phyloP scores from a whole-genome alignment of 2,888 invertebrate species.

The Sarcophaga subvicina region DNA sequence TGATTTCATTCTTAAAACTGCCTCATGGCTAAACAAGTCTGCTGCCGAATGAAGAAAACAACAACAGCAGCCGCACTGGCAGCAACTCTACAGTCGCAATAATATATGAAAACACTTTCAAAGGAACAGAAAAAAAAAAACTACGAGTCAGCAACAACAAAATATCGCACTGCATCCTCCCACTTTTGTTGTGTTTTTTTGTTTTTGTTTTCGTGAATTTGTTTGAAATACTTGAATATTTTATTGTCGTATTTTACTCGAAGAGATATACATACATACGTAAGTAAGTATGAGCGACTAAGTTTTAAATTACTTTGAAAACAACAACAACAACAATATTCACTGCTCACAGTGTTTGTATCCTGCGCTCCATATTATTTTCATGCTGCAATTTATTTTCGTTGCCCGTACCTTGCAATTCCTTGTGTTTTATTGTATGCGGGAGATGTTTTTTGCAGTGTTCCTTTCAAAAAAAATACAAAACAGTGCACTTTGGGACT shows the following conservation, averaged over 20 bases:
- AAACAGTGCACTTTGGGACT: slow-evolving; percentile 50
- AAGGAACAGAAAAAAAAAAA: slow-evolving; percentile 16
- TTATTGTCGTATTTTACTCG: slow-evolving; percentile 58
- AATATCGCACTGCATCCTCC: slow-evolving; percentile 80
- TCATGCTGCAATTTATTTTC: slow-evolving; percentile 65
- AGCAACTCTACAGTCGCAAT: slow-evolving; percentile 56
- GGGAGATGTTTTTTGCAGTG: slow-evolving; percentile 68
- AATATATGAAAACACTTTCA: slow-evolving; percentile 21
- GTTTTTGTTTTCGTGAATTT: slow-evolving; percentile 24
- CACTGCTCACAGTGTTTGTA: slow-evolving; percentile 34
- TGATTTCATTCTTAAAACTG: slow-evolving; percentile 69
- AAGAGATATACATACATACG: slow-evolving; percentile 32
- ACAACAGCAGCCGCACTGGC: slow-evolving; percentile 20
- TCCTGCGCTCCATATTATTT: slow-evolving; percentile 48
- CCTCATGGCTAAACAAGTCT: slow-evolving; percentile 69
- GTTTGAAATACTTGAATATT: slow-evolving; percentile 54
- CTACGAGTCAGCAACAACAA: slow-evolving; percentile 60
- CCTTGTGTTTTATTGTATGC: slow-evolving; percentile 60
- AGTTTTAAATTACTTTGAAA: slow-evolving; percentile 59
- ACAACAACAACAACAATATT: slow-evolving; percentile 13
- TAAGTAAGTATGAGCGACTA: neutral
- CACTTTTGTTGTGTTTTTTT: slow-evolving; percentile 74
- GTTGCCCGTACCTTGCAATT: slow-evolving; percentile 56
- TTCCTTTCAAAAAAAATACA: slow-evolving; percentile 56
- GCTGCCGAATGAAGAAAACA: slow-evolving; percentile 52